These are phyloP conservation scores for Oscheius sp. DNA, from an alignment of 2,888 invertebrate species.

Conservation along the genomic window DNA sequence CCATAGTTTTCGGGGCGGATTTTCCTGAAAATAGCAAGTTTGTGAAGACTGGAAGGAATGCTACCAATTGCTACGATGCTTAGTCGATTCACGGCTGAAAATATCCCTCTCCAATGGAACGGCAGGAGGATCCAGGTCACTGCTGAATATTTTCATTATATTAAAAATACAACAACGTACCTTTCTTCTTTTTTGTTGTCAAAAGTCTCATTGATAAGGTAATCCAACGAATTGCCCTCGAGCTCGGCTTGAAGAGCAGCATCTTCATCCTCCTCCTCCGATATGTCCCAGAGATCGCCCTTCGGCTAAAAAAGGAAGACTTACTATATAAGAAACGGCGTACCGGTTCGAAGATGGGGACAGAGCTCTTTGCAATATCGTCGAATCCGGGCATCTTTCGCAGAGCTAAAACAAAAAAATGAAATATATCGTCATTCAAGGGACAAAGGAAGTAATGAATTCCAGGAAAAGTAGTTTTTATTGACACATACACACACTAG, in stretches of 20 bases:
- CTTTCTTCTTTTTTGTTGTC: no score
- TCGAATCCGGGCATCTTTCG: no score
- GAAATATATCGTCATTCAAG: no score
- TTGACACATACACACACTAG: no score
- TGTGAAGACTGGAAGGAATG: background rate
- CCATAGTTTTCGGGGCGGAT: slow-evolving; percentile 21
- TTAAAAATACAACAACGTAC: background rate
- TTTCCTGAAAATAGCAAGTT: background rate
- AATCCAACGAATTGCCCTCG: no score
- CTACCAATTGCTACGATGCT: background rate
- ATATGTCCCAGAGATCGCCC: slow-evolving; percentile 4
- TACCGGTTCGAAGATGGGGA: background rate
- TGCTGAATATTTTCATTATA: background rate
- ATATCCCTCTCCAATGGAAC: slow-evolving; percentile 4
- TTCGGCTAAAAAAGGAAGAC: background rate
- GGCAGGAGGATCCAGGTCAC: background rate
- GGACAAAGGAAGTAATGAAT: no score
- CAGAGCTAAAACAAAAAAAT: no score
- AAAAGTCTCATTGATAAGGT: no score
- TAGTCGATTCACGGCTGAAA: slow-evolving; percentile 2
- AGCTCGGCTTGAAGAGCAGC: background rate
- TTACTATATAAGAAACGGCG: background rate
- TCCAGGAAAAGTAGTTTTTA: no score
- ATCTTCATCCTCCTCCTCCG: slow-evolving; percentile 10
- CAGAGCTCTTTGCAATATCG: no score